Percentiles rank a stretch among this genome's conserved stretches.
phyloP scores from a whole-genome alignment of 2,113 vertebrate genomes.

The Isurus oxyrinchus region DNA sequence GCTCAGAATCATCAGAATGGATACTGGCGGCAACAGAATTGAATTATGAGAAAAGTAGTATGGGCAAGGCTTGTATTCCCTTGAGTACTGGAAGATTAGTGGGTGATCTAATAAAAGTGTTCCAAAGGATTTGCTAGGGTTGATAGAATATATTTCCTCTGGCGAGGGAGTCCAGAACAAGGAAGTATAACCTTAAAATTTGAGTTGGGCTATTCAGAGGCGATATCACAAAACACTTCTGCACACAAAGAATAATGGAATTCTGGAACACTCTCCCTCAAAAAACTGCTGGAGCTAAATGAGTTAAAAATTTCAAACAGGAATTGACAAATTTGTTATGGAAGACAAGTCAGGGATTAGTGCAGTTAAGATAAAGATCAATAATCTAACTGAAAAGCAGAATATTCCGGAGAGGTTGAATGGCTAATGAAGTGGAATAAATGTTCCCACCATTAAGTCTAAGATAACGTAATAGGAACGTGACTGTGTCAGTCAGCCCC shows the following conservation, averaged over 20 bases:
- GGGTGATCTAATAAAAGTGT: not conserved
- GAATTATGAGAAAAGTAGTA: not conserved
- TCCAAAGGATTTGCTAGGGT: not conserved
- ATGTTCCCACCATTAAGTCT: not conserved
- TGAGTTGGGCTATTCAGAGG: not conserved
- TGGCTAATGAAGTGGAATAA: not conserved
- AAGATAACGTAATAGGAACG: not conserved
- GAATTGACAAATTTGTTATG: too few relatives aligned
- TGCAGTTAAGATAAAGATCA: not conserved
- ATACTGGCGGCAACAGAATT: not conserved
- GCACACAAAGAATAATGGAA: not conserved
- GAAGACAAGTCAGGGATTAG: too few relatives aligned
- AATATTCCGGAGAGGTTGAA: not conserved
- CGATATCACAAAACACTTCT: not conserved
- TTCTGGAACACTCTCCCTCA: not conserved
- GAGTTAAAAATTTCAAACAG: not conserved
- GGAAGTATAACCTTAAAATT: not conserved
- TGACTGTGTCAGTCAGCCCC: too few relatives aligned
- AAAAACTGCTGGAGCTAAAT: not conserved
- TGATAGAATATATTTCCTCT: not conserved
- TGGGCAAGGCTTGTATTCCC: not conserved
- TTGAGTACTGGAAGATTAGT: not conserved
- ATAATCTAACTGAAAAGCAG: not conserved
- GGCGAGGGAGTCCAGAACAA: not conserved
- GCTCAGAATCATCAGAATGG: not conserved